Conservation (phyloP, 2,113 vertebrate species). For the Hippocampus barbouri region DNA sequence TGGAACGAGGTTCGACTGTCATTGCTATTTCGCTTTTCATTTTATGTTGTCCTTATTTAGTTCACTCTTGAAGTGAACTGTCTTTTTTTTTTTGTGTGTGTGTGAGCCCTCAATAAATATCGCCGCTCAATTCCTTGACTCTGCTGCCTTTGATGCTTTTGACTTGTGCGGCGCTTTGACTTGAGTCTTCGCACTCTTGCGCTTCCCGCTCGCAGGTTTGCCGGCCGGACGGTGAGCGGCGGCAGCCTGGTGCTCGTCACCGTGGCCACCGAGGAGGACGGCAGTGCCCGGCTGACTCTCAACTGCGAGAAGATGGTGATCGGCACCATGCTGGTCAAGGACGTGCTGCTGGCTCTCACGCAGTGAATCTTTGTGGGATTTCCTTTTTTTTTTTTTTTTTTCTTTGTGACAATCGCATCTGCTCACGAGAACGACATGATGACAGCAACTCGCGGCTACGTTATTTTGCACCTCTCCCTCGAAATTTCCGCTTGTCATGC, state of each 20-base stretch:
- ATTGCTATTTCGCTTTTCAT: no score
- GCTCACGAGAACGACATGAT: not conserved
- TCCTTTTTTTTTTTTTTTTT: not conserved
- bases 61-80: no score
- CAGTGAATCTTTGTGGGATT: constrained; percentile 66
- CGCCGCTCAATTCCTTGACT: constrained; percentile 10
- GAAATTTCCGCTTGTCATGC: no score
- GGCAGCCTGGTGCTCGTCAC: constrained; percentile 88
- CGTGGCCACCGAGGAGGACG: constrained; percentile 73
- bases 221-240: constrained; percentile 84
- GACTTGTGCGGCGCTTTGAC: constrained; percentile 47
- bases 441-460: not conserved
- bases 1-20: no score
- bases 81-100: not conserved
- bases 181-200: constrained; percentile 55
- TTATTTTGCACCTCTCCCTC: no score
- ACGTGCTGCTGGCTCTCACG: constrained; percentile 83
- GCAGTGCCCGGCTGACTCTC: constrained; percentile 79
- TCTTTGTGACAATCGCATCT: not conserved
- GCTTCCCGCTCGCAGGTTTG: constrained; percentile 78
- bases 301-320: constrained; percentile 99
- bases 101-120: not conserved
- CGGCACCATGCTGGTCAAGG: constrained; percentile 94
- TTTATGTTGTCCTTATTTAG: no score
- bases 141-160: constrained; percentile 33